Conservation (phyloP, 2,888 invertebrate species). For the Nemurella pictetii region DNA sequence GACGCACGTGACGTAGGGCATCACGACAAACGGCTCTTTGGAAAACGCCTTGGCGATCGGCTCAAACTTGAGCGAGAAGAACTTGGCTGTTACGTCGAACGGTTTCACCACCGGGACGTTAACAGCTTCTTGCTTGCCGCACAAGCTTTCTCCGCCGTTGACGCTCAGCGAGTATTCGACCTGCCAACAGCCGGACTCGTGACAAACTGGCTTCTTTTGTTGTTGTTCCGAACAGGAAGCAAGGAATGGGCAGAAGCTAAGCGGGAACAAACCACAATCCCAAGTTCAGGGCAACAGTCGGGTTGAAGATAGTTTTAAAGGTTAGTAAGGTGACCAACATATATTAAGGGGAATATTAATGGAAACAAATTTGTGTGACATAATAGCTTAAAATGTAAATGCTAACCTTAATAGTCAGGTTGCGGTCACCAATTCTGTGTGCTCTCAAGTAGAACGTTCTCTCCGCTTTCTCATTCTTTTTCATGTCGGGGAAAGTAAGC, state of each 20-base stretch:
- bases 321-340: too few relatives aligned
- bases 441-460: constrained; percentile 63
- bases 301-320: too few relatives aligned
- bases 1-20: constrained; percentile 68
- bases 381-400: too few relatives aligned
- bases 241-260: too few relatives aligned
- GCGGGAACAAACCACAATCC: too few relatives aligned
- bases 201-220: too few relatives aligned
- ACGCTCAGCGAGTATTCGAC: constrained; percentile 49
- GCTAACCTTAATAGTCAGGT: constrained; percentile 61
- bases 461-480: constrained; percentile 44
- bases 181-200: too few relatives aligned
- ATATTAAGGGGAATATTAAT: too few relatives aligned
- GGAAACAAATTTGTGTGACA: too few relatives aligned
- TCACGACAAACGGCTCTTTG: constrained; percentile 68
- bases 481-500: constrained; percentile 50
- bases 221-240: too few relatives aligned
- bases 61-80: constrained; percentile 67
- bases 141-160: constrained; percentile 52
- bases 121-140: constrained; percentile 63
- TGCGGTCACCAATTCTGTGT: constrained; percentile 63
- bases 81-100: constrained; percentile 69
- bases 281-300: too few relatives aligned
- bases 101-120: constrained; percentile 68
- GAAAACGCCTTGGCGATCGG: constrained; percentile 67